A percentile compares a stretch with the other conserved stretches of the same genome.
These are phyloP conservation scores for Antedon bifida DNA, from an alignment of 35 echinoderm and acorn worm genomes.

Conservation along the genomic window DNA sequence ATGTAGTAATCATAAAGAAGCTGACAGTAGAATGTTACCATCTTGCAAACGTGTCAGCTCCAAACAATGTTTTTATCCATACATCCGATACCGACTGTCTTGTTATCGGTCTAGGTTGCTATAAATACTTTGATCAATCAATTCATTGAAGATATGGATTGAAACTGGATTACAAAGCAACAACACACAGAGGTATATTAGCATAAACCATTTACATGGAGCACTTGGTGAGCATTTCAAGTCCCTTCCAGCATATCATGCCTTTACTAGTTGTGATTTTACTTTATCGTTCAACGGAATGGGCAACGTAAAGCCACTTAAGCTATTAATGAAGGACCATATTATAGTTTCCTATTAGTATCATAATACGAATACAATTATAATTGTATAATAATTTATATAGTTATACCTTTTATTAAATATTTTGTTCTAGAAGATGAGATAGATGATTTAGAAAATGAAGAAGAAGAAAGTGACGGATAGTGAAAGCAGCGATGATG, in stretches of 20 bases:
- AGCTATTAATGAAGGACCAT: conserved; percentile 24
- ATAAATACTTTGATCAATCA: not conserved
- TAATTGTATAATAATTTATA: no score
- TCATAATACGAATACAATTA: no score
- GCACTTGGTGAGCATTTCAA: conserved; percentile 5
- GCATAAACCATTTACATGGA: conserved; percentile 9
- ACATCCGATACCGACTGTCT: conserved; percentile 28
- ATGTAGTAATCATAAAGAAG: conserved; percentile 15
- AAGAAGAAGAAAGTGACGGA: no score
- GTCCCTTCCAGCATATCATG: conserved; percentile 25
- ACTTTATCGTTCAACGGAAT: conserved; percentile 20
- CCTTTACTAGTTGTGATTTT: conserved; percentile 28
- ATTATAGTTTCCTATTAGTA: no score
- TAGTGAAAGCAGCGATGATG: no score
- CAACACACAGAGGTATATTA: conserved; percentile 22
- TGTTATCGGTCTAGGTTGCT: conserved; percentile 25
- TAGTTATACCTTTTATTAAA: no score
- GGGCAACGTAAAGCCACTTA: conserved; percentile 21
- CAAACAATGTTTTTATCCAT: conserved; percentile 18
- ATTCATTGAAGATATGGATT: conserved; percentile 30
- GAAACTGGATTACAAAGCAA: conserved; percentile 14
- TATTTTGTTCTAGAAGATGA: no score
- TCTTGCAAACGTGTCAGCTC: conserved; percentile 18
- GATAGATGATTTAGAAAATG: no score
- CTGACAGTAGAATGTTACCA: conserved; percentile 17